A percentile compares a stretch with the other conserved stretches of the same genome.
phyloP scores from a whole-genome alignment of 2,113 vertebrate genomes.

The Thalassarche chlororhynchos region DNA sequence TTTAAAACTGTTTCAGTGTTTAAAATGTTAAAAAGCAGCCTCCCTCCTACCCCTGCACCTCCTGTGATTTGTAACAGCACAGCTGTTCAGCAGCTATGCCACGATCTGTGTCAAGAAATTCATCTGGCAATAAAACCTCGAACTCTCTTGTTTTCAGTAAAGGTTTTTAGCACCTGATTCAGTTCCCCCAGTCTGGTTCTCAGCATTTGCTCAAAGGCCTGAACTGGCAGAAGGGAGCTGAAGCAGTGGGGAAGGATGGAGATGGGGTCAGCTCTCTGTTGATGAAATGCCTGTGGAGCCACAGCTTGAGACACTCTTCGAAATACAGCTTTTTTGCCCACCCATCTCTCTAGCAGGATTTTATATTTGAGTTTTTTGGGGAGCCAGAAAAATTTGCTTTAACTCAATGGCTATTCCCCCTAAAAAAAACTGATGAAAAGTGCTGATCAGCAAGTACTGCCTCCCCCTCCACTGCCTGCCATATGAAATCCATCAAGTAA shows the following conservation, averaged over 20 bases:
- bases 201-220: neutral
- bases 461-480: neutral
- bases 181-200: neutral
- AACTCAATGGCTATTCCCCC: neutral
- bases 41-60: neutral
- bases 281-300: neutral
- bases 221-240: neutral
- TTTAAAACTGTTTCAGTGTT: neutral
- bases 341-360: neutral
- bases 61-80: neutral
- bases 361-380: neutral
- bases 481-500: neutral
- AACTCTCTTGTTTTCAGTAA: neutral
- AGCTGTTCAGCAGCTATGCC: neutral
- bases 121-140: neutral
- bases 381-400: neutral
- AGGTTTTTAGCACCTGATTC: neutral
- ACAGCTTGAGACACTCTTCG: neutral
- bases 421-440: neutral
- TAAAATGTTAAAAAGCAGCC: neutral
- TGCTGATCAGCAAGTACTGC: neutral
- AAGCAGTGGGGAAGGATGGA: accelerated
- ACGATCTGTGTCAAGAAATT: neutral
- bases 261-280: neutral
- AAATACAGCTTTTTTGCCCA: neutral